Percentiles rank a stretch among this genome's conserved stretches.
Conservation (phyloP, 2,113 vertebrate genomes). For the Hippocampus comes region DNA sequence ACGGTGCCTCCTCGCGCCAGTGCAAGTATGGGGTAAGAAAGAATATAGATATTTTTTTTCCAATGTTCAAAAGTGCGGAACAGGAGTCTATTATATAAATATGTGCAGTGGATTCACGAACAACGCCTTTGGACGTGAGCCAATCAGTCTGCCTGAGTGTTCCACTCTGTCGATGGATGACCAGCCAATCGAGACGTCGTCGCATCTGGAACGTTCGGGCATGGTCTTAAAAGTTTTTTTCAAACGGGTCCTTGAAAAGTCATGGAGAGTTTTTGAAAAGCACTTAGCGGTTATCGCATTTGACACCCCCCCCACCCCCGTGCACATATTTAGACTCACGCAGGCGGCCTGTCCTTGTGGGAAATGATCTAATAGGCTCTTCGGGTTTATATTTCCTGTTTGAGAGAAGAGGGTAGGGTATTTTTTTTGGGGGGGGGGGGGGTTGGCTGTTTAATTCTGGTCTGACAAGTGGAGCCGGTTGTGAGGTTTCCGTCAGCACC, state of each 20-base stretch:
- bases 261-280: neutral
- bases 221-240: neutral
- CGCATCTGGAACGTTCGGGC: neutral
- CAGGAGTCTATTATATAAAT: too few species aligned
- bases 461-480: neutral
- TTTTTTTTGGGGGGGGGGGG: neutral
- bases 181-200: neutral
- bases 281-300: neutral
- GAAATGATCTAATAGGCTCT: constrained; percentile 8
- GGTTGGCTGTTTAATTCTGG: constrained; percentile 21
- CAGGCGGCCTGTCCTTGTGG: neutral
- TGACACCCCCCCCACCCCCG: neutral
- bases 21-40: constrained; percentile 99
- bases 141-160: neutral
- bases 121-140: neutral
- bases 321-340: neutral
- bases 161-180: neutral
- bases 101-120: too few species aligned
- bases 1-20: constrained; percentile 92
- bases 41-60: too few species aligned
- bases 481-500: constrained; percentile 15
- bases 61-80: too few species aligned
- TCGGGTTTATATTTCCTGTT: constrained; percentile 10
- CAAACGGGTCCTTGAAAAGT: neutral
- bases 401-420: neutral